Evolutionary conservation across 2,888 invertebrate genomes (phyloP).

Genomic region (Maniola hyperantus): DNA sequence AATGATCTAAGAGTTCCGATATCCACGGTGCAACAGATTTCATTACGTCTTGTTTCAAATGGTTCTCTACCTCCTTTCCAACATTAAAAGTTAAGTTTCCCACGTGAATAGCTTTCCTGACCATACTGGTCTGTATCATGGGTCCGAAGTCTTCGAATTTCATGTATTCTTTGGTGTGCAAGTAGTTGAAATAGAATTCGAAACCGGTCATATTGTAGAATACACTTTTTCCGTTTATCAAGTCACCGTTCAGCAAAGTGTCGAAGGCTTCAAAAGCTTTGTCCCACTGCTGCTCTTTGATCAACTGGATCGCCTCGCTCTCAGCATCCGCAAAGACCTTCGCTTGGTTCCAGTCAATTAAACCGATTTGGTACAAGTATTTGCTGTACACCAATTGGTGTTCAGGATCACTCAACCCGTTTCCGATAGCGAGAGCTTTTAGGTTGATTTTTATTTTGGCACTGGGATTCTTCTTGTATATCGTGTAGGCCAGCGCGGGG

Average conservation of each 20-base stretch:
- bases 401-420: slow-evolving; percentile 90
- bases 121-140: slow-evolving; percentile 84
- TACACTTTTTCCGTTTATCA: slow-evolving; percentile 81
- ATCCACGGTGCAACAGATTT: slow-evolving; percentile 89
- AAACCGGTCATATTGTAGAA: slow-evolving; percentile 90
- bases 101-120: slow-evolving; percentile 91
- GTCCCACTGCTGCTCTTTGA: slow-evolving; percentile 84
- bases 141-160: slow-evolving; percentile 79
- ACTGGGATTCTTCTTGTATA: slow-evolving; percentile 85
- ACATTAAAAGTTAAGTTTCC: slow-evolving; percentile 89
- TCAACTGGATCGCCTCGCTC: slow-evolving; percentile 80
- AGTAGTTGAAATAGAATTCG: slow-evolving; percentile 88
- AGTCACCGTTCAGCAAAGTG: slow-evolving; percentile 86
- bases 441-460: slow-evolving; percentile 87
- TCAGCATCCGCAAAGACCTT: slow-evolving; percentile 84
- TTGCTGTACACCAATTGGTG: slow-evolving; percentile 90
- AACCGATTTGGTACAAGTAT: slow-evolving; percentile 90
- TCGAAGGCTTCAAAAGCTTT: slow-evolving; percentile 89
- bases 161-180: slow-evolving; percentile 83
- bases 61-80: slow-evolving; percentile 85
- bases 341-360: slow-evolving; percentile 85
- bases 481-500: slow-evolving; percentile 89
- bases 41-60: slow-evolving; percentile 90
- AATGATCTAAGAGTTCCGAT: slow-evolving; percentile 85
- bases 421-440: slow-evolving; percentile 89